Base-by-base conservation (phyloP, 2,888 invertebrate species). In the Pyralis farinalis region DNA sequence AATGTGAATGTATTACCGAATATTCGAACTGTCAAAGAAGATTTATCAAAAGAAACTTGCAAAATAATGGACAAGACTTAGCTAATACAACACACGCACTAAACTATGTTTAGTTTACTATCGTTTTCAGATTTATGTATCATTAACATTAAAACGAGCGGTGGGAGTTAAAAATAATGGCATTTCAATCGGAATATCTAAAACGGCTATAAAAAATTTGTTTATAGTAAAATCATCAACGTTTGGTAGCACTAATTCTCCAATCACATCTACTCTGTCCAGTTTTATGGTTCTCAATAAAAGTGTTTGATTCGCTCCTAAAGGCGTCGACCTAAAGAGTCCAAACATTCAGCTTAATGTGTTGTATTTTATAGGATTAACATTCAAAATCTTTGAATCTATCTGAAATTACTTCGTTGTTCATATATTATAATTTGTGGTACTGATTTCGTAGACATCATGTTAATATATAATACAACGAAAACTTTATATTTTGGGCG, bases 231-330 rank as follows among this genome's bases (percentile, higher is more conserved):
- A 21, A 25, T 25, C 25, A 25, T 34, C 10, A 11, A 21, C 8
- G 11, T 11, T 25, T 37, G 37, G 44, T 44, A 44, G 44, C 40
- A 9, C 25, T 29, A 29, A 33, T 39, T 32, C 34, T 37, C 39
- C 43, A 40, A 44, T 44, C 40, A 34, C 31, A 37, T 39, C 43
- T 46, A 47, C 44, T 55, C 47, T 51, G 57, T 62, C 62, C 57
- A 59, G 61, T 68, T 73, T 77, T 76, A 70, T 72, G 61, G 62
- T 53, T 44, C 40, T 56, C 43, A 52, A 70, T 76, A 69, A 71
- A 74, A 66, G 64, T 55, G 60, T 64, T 58, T 50, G 60, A 63
- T 58, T 60, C 54, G 58, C 48, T 63, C 51, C 60, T 58, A 62
- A 65, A 63, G 62, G 55, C 69, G 61, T 59, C 61, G 64, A 67